Base-by-base conservation (phyloP, 1,140 invertebrate genomes). In the Hycleus cichorii region DNA sequence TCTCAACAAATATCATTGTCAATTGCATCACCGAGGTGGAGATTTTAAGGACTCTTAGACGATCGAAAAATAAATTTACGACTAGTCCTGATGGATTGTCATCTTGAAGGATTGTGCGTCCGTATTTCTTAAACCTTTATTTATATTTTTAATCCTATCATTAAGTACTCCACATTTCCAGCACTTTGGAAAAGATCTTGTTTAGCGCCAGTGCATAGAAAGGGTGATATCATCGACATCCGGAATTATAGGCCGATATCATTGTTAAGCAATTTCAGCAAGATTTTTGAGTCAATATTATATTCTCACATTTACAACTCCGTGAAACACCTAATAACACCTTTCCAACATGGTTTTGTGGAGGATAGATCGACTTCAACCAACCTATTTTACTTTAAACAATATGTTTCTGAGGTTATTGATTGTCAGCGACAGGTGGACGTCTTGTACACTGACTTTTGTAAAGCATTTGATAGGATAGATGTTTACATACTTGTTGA, bases 391-490 rank as follows among this genome's bases (percentile, higher is more conserved):
- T 25, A 3, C 26, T 47, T 49, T 40, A 45, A 32, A 3, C 48
- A 58, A 39, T 49, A 50, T 45, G 27, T 58, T 2, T 43, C 47
- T 8, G 42, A 44, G 10, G 18, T 39, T 12, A 10, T 55, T 10
- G 45, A 55, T 26, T 11, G 7, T 5, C 25, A 24, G 27, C 3
- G 11, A 3, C 55, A 59, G 26, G 49, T 52, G 32, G 32, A 59
- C 44, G 44, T 52, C 1, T 3, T 59, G n/a, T 59, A 52, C 39
- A 52, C 57, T 3, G 57, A 59, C 24, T 59, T 59, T 12, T 26
- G 45, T 18, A 52, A 51, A 25, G 49, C 42, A 9, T 59, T 53
- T 39, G 49, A 53, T 42, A 25, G 18, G n/a, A 32, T 52, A 2
- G 24, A 50, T 25, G 26, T 39, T 26, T 24, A 3, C 7, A 32